These are phyloP conservation scores for Amniataba percoides DNA, from an alignment of 2,797 vertebrate species.

Conservation along the genomic window DNA sequence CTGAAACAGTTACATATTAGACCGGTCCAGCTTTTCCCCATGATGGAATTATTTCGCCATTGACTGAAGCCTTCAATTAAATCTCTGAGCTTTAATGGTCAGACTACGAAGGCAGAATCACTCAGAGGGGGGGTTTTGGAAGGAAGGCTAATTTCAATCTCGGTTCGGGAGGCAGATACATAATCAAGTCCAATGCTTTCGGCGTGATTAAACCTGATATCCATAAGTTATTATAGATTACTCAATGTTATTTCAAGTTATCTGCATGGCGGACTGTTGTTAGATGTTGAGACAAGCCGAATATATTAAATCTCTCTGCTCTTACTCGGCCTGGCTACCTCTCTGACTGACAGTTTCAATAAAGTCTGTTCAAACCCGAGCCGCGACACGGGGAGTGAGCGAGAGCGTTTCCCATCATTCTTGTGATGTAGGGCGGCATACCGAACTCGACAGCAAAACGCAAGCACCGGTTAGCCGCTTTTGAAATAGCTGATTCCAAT, in stretches of 20 bases:
- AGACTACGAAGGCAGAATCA: constrained; percentile 22
- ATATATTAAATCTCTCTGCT: neutral
- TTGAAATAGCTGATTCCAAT: neutral
- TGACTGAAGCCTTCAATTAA: constrained; percentile 41
- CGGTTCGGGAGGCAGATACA: neutral
- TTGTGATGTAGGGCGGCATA: neutral
- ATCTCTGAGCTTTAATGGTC: constrained; percentile 8
- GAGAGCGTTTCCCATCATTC: constrained; percentile 9
- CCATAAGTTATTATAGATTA: neutral
- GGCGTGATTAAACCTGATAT: neutral
- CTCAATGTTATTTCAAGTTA: neutral
- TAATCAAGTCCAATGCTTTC: neutral
- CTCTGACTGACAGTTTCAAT: constrained; percentile 43
- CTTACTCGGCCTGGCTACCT: neutral
- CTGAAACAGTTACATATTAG: constrained; percentile 47
- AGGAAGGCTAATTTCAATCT: neutral
- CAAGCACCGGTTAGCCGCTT: neutral
- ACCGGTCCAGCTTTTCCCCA: neutral
- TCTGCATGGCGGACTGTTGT: neutral
- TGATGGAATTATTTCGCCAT: constrained; percentile 30
- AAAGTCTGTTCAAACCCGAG: constrained; percentile 4
- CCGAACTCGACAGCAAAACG: constrained; percentile 8
- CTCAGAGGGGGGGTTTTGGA: neutral
- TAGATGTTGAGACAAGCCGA: constrained; percentile 2
- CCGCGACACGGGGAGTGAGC: neutral